phyloP scores from a whole-genome alignment of 2,797 vertebrate genomes.

The Mareca strepera region DNA sequence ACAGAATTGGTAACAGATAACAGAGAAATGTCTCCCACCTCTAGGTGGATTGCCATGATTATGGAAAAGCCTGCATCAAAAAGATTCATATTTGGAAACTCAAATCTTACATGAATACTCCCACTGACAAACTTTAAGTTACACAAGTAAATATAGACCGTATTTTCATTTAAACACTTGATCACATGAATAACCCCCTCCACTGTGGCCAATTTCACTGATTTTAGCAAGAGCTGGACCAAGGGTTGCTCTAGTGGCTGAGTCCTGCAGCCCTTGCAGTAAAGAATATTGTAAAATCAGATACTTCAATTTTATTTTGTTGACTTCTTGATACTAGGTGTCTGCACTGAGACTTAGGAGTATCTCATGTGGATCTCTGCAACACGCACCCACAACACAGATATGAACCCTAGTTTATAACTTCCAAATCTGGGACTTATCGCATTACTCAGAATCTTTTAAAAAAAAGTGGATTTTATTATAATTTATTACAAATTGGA shows the following conservation, averaged over 20 bases:
- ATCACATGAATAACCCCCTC: neutral
- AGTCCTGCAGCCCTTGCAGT: neutral
- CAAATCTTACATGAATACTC: neutral
- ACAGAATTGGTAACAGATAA: neutral
- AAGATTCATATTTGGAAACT: neutral
- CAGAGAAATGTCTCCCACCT: neutral
- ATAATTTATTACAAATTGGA: slow-evolving; percentile 8
- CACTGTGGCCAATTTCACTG: neutral
- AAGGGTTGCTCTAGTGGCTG: neutral
- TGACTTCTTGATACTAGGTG: neutral
- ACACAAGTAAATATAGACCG: neutral
- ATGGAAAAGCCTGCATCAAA: neutral
- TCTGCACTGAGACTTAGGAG: neutral
- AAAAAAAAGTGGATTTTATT: neutral
- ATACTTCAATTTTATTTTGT: neutral
- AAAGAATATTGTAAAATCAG: neutral
- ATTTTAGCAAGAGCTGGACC: neutral
- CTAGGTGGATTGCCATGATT: neutral
- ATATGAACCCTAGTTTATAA: neutral
- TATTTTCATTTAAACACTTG: neutral
- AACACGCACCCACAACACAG: neutral
- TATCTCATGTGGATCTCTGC: neutral
- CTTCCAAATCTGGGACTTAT: neutral
- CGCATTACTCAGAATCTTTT: neutral
- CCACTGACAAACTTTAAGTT: neutral